Base-by-base conservation (phyloP, 1,140 invertebrate species). In the Ylistrum balloti region DNA sequence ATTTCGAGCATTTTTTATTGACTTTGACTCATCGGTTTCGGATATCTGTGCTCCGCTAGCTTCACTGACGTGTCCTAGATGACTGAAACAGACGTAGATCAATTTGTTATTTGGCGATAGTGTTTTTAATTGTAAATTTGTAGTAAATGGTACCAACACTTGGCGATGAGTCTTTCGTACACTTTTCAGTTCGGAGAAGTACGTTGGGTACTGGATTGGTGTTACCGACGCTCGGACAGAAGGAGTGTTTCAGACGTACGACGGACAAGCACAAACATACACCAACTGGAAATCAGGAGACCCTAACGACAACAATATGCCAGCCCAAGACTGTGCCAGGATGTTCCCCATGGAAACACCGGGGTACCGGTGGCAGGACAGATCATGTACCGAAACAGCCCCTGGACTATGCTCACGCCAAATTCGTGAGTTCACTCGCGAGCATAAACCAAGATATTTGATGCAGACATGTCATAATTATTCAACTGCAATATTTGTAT, bases 221-320 rank as follows among this genome's bases (percentile, higher is more conserved):
- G 86, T 87, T 11, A 87, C 33, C 33, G 86, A 87, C 35, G 86
- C 28, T 10, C 22, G 9, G 33, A 34, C 33, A 35, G 86, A 87
- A 38, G 86, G 86, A 35, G 33, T 35, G 86, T 87, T 35, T 38
- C 33, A 15, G 86, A 87, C 33, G 22, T 87, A 87, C 35, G 33
- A 87, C 10, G 86, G 86, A 35, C 33, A 35, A n/a, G 35, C 35
- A 87, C 86, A 87, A 32, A 28, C 13, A 22, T 87, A 38, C 33
- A 87, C 86, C 13, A 87, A 87, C 86, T 87, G 86, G 86, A 87
- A 38, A 87, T 34, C 86, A n/a, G 86, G 86, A 7, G 86, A 87
- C 33, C 86, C 86, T 1, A 87, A 87, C 33, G 86, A 87, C 35
- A 38, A 87, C 86, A 38, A 38, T 11, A 87, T 38, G 33, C 86